Base-by-base conservation (phyloP, 2,797 vertebrate species). In the Percopsis omiscomaycus region DNA sequence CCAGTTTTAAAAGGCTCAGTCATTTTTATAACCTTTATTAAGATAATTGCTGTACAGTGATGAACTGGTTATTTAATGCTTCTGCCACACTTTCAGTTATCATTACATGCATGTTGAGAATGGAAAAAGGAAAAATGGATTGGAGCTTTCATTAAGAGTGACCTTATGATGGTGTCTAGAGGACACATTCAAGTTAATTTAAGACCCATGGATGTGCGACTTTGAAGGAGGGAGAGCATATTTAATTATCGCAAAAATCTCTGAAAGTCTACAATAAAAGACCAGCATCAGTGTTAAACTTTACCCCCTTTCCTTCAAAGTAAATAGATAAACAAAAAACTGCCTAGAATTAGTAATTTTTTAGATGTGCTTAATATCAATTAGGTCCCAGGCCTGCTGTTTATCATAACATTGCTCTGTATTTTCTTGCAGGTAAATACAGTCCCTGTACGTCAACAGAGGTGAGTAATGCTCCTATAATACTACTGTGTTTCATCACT, bases 361-460 rank as follows among this genome's bases (percentile, higher is more conserved):
- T 22, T n/a, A n/a, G n/a, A n/a, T n/a, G n/a, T n/a, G n/a, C n/a
- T 32, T 3, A 32, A 32, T 3, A 32, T 32, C 5, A 32, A 32
- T 32, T 4, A 5, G 32, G 6, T 37, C 32, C 32, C 32, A 37
- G 32, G 32, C 32, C n/a, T 60, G 37, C 61, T 75, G 49, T 66
- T 69, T 56, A 49, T 63, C 8, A 48, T 28, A 80, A 75, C 22
- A 10, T 45, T 69, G 42, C 46, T 69, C 59, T 83, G 47, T 80
- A 85, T 58, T 88, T 66, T 79, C 77, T 75, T 69, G 69, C 82
- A 94, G 93, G 84, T 84, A 90, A 89, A 88, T 78, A 67, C 83
- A 86, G 66, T 64, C 78, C 88, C 10, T 90, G 88, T 65, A 87
- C 90, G 71, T 83, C 80, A 78, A 80, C 88, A 69, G 89, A 91